phyloP scores from a whole-genome alignment of 2,797 vertebrate genomes.

The Hephaestus fuliginosus region DNA sequence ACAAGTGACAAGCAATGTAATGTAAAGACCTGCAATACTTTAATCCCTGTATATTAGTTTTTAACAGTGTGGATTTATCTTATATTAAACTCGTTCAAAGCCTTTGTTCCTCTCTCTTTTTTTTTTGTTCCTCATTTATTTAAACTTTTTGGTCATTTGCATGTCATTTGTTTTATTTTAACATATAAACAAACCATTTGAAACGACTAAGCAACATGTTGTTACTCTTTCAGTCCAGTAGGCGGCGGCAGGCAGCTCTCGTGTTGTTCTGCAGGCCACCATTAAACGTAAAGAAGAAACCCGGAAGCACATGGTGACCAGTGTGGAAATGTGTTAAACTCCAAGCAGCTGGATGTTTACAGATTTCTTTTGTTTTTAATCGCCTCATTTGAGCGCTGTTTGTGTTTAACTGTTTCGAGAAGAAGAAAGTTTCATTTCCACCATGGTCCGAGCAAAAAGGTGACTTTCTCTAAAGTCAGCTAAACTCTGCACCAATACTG shows the following conservation, averaged over 20 bases:
- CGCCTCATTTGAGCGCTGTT: fast-evolving
- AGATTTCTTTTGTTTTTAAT: neutral
- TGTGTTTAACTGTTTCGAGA: neutral
- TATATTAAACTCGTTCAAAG: no score
- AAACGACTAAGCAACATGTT: fast-evolving
- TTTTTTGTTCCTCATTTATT: neutral
- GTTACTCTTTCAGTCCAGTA: neutral
- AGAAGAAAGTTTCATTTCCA: conserved; percentile 13
- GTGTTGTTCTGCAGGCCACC: fast-evolving
- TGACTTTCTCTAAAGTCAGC: conserved; percentile 59
- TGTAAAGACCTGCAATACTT: no score
- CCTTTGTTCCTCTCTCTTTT: no score
- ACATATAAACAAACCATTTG: neutral
- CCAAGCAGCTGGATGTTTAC: neutral
- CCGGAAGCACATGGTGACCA: conserved; percentile 63
- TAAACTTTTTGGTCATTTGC: neutral
- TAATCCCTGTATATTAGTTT: neutral
- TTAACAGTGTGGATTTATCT: neutral
- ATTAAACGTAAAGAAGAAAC: conserved; percentile 29
- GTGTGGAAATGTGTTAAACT: neutral
- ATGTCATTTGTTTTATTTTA: neutral
- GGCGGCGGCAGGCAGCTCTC: conserved; percentile 19
- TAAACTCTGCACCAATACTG: neutral
- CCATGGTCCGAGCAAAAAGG: conserved; percentile 83
- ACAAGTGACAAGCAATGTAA: no score